Evolutionary conservation across 2,888 invertebrate genomes (phyloP).

Genomic region (Tanytarsus gracilentus): DNA sequence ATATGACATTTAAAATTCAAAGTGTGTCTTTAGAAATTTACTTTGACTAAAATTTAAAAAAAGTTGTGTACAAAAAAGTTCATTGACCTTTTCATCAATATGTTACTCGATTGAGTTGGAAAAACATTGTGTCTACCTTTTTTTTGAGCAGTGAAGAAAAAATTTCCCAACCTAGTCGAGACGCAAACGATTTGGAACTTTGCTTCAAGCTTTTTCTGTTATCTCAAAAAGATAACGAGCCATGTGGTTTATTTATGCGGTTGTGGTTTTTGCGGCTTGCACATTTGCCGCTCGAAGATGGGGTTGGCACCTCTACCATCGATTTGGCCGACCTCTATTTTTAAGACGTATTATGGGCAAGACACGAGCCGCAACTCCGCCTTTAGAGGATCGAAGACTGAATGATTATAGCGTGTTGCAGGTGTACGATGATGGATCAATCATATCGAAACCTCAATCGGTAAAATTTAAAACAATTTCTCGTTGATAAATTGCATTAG

Average conservation of each 20-base stretch:
- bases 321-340: conserved; percentile 18
- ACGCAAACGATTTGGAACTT: too few species aligned
- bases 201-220: background rate
- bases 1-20: too few species aligned
- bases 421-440: conserved; percentile 8
- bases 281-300: conserved; percentile 15
- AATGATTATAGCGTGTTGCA: conserved; percentile 15
- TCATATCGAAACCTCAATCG: conserved; percentile 14
- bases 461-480: background rate
- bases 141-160: too few species aligned
- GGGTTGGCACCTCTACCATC: conserved; percentile 5
- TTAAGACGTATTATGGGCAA: conserved; percentile 16
- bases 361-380: conserved; percentile 17
- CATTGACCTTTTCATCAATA: too few species aligned
- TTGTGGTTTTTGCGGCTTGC: background rate
- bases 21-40: too few species aligned
- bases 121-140: too few species aligned
- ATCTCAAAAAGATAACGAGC: background rate
- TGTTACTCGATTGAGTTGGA: too few species aligned
- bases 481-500: conserved; percentile 3
- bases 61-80: too few species aligned
- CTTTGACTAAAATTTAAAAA: too few species aligned
- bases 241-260: conserved; percentile 24
- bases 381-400: background rate
- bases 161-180: too few species aligned